A percentile compares a stretch with the other conserved stretches of the same genome.
Evolutionary conservation across 2,113 vertebrate genomes (phyloP).

Genomic region (Elaphurus davidianus): DNA sequence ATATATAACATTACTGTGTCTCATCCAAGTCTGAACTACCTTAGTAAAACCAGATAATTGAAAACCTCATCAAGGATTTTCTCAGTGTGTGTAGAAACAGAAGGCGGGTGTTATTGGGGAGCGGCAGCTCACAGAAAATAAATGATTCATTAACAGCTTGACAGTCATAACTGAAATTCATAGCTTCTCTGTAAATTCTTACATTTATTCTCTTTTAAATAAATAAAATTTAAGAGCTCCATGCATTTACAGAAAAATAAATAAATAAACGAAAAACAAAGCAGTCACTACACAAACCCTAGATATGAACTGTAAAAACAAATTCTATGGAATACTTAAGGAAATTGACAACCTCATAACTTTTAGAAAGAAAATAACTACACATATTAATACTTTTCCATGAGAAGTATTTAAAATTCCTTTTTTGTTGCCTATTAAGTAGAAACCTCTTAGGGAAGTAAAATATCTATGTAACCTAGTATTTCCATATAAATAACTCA

Average conservation of each 20-base stretch:
- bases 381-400: neutral
- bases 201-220: neutral
- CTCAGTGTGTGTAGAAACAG: neutral
- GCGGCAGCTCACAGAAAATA: neutral
- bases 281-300: neutral
- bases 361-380: neutral
- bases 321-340: neutral
- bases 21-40: neutral
- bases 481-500: conserved; percentile 32
- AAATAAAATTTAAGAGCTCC: neutral
- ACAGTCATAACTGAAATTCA: neutral
- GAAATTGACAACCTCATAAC: neutral
- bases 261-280: neutral
- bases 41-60: neutral
- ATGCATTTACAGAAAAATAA: neutral
- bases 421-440: neutral
- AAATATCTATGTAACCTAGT: neutral
- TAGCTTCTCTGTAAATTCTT: neutral
- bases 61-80: neutral
- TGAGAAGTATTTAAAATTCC: neutral
- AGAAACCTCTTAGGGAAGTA: neutral
- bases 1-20: neutral
- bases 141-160: neutral
- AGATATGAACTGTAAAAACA: neutral
- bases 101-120: neutral